Evolutionary conservation across 2,113 vertebrate genomes (phyloP).

Genomic region (Ondatra zibethicus): DNA sequence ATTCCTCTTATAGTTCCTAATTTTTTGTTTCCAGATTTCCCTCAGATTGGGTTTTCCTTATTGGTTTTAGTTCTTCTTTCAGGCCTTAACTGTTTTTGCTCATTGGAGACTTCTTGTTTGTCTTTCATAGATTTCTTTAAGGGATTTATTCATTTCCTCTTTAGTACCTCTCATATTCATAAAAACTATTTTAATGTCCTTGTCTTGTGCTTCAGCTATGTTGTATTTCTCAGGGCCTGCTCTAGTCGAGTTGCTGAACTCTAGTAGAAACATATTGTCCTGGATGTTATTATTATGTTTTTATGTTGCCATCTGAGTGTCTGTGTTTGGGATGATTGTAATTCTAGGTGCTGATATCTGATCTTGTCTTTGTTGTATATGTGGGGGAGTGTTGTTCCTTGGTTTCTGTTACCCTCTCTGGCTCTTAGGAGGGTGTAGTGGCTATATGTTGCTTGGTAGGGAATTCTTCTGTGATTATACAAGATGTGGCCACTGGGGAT

Average conservation of each 20-base stretch:
- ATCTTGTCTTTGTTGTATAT: background rate
- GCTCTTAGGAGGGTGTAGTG: background rate
- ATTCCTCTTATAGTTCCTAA: background rate
- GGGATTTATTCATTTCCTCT: background rate
- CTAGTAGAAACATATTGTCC: background rate
- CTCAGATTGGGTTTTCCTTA: background rate
- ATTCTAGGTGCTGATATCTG: background rate
- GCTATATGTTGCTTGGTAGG: background rate
- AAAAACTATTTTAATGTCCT: background rate
- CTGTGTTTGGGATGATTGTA: background rate
- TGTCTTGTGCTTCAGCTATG: background rate
- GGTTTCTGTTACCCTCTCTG: background rate
- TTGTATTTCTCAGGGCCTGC: background rate
- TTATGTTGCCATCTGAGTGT: background rate
- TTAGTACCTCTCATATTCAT: background rate
- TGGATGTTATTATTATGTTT: background rate
- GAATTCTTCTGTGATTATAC: background rate
- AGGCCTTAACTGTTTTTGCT: background rate
- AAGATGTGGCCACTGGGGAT: background rate
- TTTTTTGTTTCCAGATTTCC: background rate
- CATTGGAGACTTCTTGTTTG: background rate
- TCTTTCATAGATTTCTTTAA: background rate
- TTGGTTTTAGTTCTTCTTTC: background rate
- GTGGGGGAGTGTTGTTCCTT: background rate
- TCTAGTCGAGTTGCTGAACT: background rate